Percentiles rank a stretch among this genome's conserved stretches.
Conservation (phyloP, 2,113 vertebrate species). For the Glaucidium brasilianum region DNA sequence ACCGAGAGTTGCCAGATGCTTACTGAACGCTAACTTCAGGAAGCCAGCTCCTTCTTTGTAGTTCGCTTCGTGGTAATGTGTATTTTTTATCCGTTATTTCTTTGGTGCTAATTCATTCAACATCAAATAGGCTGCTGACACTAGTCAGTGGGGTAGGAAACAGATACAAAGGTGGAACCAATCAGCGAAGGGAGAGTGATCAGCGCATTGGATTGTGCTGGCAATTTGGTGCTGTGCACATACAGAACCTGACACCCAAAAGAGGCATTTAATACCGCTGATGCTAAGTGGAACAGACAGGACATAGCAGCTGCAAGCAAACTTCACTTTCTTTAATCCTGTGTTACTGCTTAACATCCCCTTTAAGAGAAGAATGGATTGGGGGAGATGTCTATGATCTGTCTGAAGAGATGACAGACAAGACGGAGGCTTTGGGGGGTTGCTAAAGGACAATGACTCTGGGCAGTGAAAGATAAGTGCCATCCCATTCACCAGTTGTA, state of each 20-base stretch:
- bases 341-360: not conserved
- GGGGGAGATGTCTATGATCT: not conserved
- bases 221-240: not conserved
- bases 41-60: not conserved
- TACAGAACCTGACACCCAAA: conserved; percentile 47
- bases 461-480: not conserved
- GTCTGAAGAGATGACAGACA: conserved; percentile 7
- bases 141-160: conserved; percentile 1
- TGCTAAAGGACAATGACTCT: not conserved
- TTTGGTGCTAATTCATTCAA: conserved; percentile 22
- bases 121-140: conserved; percentile 53
- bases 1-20: conserved; percentile 28
- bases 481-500: not conserved
- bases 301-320: conserved; percentile 48
- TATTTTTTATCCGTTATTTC: conserved; percentile 39
- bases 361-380: not conserved
- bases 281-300: conserved; percentile 49
- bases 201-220: not conserved
- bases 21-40: not conserved
- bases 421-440: not conserved
- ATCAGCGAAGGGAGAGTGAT: not conserved
- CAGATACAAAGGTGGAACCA: conserved; percentile 42
- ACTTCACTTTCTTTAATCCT: conserved; percentile 46
- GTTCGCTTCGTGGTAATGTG: not conserved
- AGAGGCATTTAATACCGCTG: conserved; percentile 33